phyloP scores from a whole-genome alignment of 2,888 invertebrate genomes.

The Ophonus ardosiacus region DNA sequence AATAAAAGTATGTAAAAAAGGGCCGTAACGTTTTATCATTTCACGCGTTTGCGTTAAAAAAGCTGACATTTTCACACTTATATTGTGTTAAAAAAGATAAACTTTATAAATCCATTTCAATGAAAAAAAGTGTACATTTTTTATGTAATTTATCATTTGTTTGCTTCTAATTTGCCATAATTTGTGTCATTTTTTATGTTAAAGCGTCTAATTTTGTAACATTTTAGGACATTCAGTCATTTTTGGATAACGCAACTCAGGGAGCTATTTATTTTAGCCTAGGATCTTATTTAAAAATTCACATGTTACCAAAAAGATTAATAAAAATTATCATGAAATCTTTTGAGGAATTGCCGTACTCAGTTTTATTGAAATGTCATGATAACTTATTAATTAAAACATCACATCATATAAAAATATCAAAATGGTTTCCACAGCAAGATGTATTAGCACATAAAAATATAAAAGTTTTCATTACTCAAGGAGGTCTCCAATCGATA shows the following conservation, averaged over 20 bases:
- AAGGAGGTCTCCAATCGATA: constrained; percentile 73
- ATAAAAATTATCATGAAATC: constrained; percentile 71
- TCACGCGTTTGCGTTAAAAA: no score
- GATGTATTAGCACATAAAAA: constrained; percentile 73
- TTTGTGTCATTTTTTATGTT: no score
- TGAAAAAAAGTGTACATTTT: no score
- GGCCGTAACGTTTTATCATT: no score
- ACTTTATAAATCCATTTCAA: no score
- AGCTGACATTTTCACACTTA: no score
- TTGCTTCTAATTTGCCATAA: no score
- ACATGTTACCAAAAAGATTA: constrained; percentile 71
- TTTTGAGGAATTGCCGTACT: constrained; percentile 74
- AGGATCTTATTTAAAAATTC: constrained; percentile 74
- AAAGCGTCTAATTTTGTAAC: no score
- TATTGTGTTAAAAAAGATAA: no score
- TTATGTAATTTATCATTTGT: no score
- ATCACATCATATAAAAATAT: constrained; percentile 73
- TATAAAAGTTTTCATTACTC: constrained; percentile 73
- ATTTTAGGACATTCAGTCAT: constrained; percentile 71
- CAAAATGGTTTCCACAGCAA: constrained; percentile 76
- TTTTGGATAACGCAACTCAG: constrained; percentile 72
- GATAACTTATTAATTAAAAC: constrained; percentile 71
- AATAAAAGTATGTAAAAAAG: no score
- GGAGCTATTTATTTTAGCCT: constrained; percentile 75
- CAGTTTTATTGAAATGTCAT: constrained; percentile 76